phyloP scores from a whole-genome alignment of 2,797 vertebrate genomes.

The Liparis tanakae region DNA sequence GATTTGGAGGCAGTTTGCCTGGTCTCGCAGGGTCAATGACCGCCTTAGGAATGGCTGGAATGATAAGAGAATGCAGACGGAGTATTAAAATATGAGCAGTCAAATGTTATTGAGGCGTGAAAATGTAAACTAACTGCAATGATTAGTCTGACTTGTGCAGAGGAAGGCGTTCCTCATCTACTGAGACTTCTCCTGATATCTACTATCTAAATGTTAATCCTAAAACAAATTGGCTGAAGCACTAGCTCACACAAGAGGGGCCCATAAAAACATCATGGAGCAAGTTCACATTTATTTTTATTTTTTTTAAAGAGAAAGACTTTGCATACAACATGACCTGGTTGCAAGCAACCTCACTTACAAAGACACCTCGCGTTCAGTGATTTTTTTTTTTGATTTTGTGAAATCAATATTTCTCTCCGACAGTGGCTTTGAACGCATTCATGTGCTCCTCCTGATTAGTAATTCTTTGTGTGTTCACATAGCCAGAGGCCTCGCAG shows the following conservation, averaged over 20 bases:
- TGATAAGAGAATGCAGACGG: slow-evolving; percentile 64
- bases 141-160: slow-evolving; percentile 55
- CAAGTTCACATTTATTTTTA: slow-evolving; percentile 14
- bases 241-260: slow-evolving; percentile 29
- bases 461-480: slow-evolving; percentile 48
- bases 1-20: slow-evolving; percentile 76
- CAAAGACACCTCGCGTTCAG: slow-evolving; percentile 1
- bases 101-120: slow-evolving; percentile 59
- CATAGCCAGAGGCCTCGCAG: slow-evolving; percentile 35
- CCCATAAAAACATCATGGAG: slow-evolving; percentile 10
- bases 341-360: neutral
- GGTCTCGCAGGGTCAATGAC: slow-evolving; percentile 85
- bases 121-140: slow-evolving; percentile 56
- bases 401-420: slow-evolving; percentile 29
- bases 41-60: slow-evolving; percentile 87
- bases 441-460: slow-evolving; percentile 37
- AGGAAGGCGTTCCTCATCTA: slow-evolving; percentile 50
- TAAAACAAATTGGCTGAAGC: slow-evolving; percentile 47
- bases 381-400: slow-evolving; percentile 27
- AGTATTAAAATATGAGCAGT: slow-evolving; percentile 60
- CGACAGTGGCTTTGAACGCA: slow-evolving; percentile 14
- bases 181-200: slow-evolving; percentile 50
- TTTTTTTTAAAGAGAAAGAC: neutral
- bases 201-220: slow-evolving; percentile 64
- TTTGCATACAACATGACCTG: neutral